phyloP scores from a whole-genome alignment of 2,888 invertebrate genomes.

The Apodemia hepburni region DNA sequence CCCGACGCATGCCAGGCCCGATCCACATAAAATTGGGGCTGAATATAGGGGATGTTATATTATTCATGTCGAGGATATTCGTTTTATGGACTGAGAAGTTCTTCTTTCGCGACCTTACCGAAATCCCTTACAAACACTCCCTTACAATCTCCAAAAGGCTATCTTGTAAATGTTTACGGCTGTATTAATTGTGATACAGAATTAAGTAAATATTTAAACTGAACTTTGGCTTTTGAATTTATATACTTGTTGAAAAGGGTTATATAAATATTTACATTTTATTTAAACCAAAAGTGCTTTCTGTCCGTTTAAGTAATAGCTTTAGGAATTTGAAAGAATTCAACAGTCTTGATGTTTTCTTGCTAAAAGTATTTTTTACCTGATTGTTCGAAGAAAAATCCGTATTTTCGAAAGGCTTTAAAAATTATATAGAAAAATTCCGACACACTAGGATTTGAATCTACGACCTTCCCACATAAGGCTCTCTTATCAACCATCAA shows the following conservation, averaged over 20 bases:
- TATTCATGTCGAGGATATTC: conserved; percentile 33
- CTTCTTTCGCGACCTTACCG: conserved; percentile 25
- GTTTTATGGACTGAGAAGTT: conserved; percentile 30
- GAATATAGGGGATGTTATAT: conserved; percentile 23
- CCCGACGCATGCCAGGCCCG: conserved; percentile 42
- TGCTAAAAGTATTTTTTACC: too few species aligned
- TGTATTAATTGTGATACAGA: conserved; percentile 10
- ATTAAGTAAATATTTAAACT: not conserved
- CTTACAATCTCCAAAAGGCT: conserved; percentile 13
- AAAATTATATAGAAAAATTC: too few species aligned
- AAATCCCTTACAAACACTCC: conserved; percentile 25
- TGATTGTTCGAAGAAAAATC: too few species aligned
- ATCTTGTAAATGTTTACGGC: conserved; percentile 17
- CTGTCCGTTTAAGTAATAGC: not conserved
- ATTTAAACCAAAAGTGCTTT: not conserved
- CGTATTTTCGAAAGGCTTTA: too few species aligned
- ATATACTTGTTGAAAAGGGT: not conserved
- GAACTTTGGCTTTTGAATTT: not conserved
- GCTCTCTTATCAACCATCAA: too few species aligned
- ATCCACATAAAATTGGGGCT: conserved; percentile 45
- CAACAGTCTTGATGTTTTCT: too few species aligned
- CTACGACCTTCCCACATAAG: too few species aligned
- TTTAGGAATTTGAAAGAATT: too few species aligned
- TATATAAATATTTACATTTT: not conserved
- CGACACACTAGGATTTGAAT: too few species aligned